Conservation (phyloP, 2,888 invertebrate genomes). For the Pyrrhia umbra region DNA sequence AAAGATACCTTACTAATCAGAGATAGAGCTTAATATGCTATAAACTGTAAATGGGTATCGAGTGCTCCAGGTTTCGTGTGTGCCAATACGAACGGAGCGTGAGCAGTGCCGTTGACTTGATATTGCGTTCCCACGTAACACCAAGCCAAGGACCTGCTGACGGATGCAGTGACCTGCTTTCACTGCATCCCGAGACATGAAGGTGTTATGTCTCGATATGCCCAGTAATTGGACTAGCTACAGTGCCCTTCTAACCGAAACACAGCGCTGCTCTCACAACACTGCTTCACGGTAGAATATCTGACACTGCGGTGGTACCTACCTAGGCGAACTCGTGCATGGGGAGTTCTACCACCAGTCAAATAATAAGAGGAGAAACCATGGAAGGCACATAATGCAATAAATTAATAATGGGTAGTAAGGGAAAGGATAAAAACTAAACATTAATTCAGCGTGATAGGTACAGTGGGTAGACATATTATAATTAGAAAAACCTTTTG, state of each 20-base stretch:
- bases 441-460: no score
- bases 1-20: background rate
- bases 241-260: background rate
- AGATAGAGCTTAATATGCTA: background rate
- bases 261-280: background rate
- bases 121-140: background rate
- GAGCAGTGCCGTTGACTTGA: background rate
- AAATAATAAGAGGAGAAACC: no score
- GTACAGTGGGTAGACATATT: no score
- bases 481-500: no score
- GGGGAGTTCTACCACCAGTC: background rate
- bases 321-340: background rate
- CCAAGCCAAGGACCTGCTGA: background rate
- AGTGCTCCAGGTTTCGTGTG: background rate
- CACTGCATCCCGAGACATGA: background rate
- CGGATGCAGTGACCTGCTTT: background rate
- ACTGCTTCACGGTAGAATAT: background rate
- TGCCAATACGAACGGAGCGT: background rate
- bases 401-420: no score
- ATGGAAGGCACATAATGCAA: no score
- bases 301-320: background rate
- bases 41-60: background rate
- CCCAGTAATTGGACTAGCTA: background rate
- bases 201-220: background rate
- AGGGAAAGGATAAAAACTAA: no score